phyloP scores from a whole-genome alignment of 2,797 vertebrate genomes.

The Diglossa cyanea region DNA sequence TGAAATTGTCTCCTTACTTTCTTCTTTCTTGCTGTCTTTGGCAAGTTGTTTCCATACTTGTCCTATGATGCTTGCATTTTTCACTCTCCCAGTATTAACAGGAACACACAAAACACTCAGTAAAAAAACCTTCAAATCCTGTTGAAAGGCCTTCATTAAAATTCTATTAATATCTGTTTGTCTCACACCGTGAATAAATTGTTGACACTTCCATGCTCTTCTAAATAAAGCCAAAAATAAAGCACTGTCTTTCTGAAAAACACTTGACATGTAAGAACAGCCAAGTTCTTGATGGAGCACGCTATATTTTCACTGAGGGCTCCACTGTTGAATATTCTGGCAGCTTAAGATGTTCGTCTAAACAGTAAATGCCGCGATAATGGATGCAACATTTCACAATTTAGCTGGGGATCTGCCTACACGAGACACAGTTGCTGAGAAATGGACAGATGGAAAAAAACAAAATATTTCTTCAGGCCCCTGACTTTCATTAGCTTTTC shows the following conservation, averaged over 20 bases:
- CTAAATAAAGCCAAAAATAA: slow-evolving; percentile 51
- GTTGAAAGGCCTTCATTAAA: slow-evolving; percentile 57
- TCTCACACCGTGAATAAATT: slow-evolving; percentile 57
- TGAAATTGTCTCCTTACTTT: neutral
- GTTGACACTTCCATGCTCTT: slow-evolving; percentile 24
- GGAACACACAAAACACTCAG: neutral
- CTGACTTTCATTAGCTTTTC: neutral
- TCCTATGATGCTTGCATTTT: neutral
- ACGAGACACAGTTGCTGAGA: neutral
- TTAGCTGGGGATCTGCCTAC: neutral
- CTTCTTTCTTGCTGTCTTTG: neutral
- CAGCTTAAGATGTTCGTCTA: neutral
- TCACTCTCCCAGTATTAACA: slow-evolving; percentile 9
- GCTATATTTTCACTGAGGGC: neutral
- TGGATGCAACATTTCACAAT: neutral
- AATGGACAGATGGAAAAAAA: neutral
- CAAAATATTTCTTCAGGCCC: neutral
- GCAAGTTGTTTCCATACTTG: slow-evolving; percentile 1
- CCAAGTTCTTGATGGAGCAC: neutral
- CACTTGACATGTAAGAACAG: neutral
- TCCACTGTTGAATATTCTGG: slow-evolving; percentile 23
- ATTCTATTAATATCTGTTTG: slow-evolving; percentile 67
- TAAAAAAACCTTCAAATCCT: neutral
- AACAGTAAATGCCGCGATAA: slow-evolving; percentile 13
- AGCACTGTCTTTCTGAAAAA: slow-evolving; percentile 1